Percentiles rank a stretch among this genome's conserved stretches.
Evolutionary conservation across 2,888 invertebrate species (phyloP).

Genomic region (Endomychus coccineus): DNA sequence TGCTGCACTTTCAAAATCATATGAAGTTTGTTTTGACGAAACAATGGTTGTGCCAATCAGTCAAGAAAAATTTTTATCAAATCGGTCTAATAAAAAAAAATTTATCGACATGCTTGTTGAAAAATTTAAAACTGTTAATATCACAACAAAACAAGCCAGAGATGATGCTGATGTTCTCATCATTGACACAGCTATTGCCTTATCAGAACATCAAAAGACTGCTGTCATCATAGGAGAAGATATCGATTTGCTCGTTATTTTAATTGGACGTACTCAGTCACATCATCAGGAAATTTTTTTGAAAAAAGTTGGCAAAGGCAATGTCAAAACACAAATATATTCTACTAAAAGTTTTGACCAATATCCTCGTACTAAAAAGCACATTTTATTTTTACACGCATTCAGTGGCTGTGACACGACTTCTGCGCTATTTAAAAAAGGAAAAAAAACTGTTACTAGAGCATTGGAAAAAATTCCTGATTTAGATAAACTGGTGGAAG

Average conservation of each 20-base stretch:
- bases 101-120: constrained; percentile 32
- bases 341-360: constrained; percentile 34
- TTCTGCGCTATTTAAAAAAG: too few relatives aligned
- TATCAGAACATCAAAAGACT: constrained; percentile 25
- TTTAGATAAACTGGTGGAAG: too few relatives aligned
- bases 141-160: constrained; percentile 35
- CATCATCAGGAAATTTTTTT: constrained; percentile 30
- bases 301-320: constrained; percentile 37
- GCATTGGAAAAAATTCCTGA: too few relatives aligned
- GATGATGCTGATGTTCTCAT: constrained; percentile 39
- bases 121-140: constrained; percentile 34
- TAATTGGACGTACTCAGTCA: constrained; percentile 33
- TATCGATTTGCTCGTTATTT: constrained; percentile 36
- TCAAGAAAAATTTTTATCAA: constrained; percentile 27
- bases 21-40: constrained; percentile 36
- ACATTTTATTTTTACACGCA: too few relatives aligned
- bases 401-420: too few relatives aligned
- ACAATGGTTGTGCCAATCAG: constrained; percentile 30
- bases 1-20: constrained; percentile 34
- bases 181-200: constrained; percentile 34
- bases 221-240: constrained; percentile 36
- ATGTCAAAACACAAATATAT: constrained; percentile 34
- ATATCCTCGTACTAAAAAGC: too few relatives aligned
- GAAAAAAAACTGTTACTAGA: too few relatives aligned
- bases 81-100: constrained; percentile 24